A percentile compares a stretch with the other conserved stretches of the same genome.
These are phyloP conservation scores for Caenorhabditis drosophilae DNA, from an alignment of 2,888 invertebrate genomes.

Conservation along the genomic window DNA sequence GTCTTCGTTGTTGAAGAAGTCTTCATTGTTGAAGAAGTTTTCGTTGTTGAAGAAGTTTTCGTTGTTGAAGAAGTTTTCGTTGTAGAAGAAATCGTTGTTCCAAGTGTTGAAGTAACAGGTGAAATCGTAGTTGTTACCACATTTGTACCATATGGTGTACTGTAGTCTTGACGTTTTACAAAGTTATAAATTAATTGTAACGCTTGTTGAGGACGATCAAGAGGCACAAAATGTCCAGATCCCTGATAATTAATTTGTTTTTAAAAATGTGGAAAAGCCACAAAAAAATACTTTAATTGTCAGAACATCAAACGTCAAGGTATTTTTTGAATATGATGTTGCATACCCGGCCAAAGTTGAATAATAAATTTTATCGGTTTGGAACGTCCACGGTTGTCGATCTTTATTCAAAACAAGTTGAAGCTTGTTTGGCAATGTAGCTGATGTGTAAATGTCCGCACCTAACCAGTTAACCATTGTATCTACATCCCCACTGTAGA, in stretches of 20 bases:
- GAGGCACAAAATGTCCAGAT: conserved; percentile 48
- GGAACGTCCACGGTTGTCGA: conserved; percentile 36
- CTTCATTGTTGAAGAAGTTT: no score
- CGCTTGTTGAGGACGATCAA: conserved; percentile 44
- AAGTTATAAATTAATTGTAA: conserved; percentile 49
- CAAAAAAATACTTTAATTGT: conserved; percentile 33
- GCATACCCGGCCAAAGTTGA: conserved; percentile 33
- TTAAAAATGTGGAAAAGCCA: neutral
- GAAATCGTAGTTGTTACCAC: conserved; percentile 2
- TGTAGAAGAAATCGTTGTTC: neutral
- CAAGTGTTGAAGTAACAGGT: neutral
- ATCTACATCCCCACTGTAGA: conserved; percentile 46
- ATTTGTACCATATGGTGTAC: conserved; percentile 21
- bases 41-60: neutral
- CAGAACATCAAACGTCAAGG: conserved; percentile 33
- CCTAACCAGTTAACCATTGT: conserved; percentile 48
- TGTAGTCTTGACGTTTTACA: conserved; percentile 29
- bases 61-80: conserved; percentile 6
- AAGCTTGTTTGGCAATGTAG: neutral
- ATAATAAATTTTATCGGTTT: conserved; percentile 11
- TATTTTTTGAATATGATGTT: conserved; percentile 22
- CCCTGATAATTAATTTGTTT: conserved; percentile 17
- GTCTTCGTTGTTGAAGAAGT: neutral
- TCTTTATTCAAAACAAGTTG: neutral
- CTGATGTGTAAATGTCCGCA: conserved; percentile 38